phyloP scores from a whole-genome alignment of 2,113 vertebrate genomes.

The Odontophorus gujanensis region DNA sequence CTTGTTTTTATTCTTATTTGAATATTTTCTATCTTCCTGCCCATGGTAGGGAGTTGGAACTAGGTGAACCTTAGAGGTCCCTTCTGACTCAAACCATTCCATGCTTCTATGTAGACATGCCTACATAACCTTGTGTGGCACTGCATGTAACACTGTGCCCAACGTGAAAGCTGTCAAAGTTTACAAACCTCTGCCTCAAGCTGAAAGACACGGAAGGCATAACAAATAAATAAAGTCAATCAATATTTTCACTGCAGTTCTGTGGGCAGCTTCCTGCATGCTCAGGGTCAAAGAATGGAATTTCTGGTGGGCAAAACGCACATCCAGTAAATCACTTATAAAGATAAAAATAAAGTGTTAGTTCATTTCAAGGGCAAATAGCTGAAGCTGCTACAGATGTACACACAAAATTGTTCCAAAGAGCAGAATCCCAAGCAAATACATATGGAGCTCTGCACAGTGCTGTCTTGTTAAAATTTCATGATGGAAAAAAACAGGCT shows the following conservation, averaged over 20 bases:
- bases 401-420: not conserved
- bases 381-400: not conserved
- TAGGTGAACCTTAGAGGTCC: not conserved
- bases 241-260: not conserved
- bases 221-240: not conserved
- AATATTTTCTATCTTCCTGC: not conserved
- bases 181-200: not conserved
- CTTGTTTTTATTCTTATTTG: not conserved
- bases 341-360: not conserved
- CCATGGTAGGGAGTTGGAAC: not conserved
- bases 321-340: not conserved
- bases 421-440: not conserved
- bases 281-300: not conserved
- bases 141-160: not conserved
- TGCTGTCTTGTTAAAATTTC: slow-evolving; percentile 6
- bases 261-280: not conserved
- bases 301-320: not conserved
- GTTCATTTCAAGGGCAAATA: not conserved
- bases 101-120: not conserved
- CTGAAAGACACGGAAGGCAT: not conserved
- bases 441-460: not conserved
- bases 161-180: not conserved
- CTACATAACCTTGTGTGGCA: not conserved
- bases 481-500: not conserved
- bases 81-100: not conserved